A percentile compares a stretch with the other conserved stretches of the same genome.
Evolutionary conservation across 2,113 vertebrate genomes (phyloP).

Genomic region (Macaca fascicularis): DNA sequence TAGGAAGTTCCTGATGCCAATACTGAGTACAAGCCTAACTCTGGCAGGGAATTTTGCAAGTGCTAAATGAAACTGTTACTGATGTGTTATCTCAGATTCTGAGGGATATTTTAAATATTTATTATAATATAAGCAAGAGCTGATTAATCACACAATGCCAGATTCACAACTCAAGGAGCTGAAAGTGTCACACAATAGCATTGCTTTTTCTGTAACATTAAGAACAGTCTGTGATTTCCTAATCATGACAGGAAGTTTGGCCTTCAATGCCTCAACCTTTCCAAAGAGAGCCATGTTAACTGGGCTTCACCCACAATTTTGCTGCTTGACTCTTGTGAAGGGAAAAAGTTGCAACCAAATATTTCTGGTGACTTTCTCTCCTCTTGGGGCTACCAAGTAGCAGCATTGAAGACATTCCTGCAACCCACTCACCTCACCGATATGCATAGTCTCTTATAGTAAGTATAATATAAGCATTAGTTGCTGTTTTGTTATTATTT

Average conservation of each 20-base stretch:
- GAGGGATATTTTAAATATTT: neutral
- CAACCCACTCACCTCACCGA: neutral
- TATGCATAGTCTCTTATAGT: neutral
- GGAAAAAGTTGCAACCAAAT: neutral
- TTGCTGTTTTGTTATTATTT: neutral
- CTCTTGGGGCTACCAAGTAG: neutral
- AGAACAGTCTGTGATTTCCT: neutral
- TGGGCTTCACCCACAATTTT: neutral
- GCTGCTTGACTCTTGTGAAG: neutral
- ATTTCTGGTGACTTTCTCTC: neutral
- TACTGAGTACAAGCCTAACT: neutral
- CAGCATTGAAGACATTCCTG: neutral
- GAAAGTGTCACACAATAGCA: neutral
- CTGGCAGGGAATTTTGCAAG: neutral
- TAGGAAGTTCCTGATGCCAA: neutral
- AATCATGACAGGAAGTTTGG: neutral
- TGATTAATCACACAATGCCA: neutral
- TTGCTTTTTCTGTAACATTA: neutral
- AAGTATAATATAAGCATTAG: neutral
- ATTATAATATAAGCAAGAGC: neutral
- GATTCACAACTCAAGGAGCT: neutral
- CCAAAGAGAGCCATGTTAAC: neutral
- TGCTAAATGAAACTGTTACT: neutral
- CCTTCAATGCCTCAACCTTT: neutral
- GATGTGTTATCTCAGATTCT: neutral